phyloP scores from a whole-genome alignment of 2,888 invertebrate genomes.

The Hirudinaria manillensis region DNA sequence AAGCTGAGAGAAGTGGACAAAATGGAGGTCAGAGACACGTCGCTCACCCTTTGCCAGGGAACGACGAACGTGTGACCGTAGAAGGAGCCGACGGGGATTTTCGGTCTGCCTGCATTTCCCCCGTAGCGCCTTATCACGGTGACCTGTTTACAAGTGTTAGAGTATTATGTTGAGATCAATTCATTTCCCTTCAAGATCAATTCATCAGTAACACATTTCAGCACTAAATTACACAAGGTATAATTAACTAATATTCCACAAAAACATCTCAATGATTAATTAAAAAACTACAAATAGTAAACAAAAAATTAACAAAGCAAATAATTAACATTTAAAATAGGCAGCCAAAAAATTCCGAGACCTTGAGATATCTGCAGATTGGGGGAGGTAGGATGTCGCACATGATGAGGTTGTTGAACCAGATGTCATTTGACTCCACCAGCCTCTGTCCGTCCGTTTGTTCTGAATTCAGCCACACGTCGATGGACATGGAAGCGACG shows the following conservation, averaged over 20 bases:
- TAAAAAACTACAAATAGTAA: not conserved
- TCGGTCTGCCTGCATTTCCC: conserved; percentile 80
- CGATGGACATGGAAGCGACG: conserved; percentile 73
- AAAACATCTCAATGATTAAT: not conserved
- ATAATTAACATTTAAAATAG: too few species aligned
- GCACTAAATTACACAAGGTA: not conserved
- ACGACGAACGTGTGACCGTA: conserved; percentile 77
- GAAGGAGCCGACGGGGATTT: conserved; percentile 85
- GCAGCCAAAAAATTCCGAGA: conserved; percentile 47
- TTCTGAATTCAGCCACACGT: conserved; percentile 81
- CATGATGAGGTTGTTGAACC: conserved; percentile 74
- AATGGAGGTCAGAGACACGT: not conserved
- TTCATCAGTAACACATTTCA: not conserved
- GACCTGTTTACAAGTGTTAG: conserved; percentile 67
- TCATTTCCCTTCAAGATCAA: not conserved
- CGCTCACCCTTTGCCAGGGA: conserved; percentile 56
- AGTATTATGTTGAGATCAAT: not conserved
- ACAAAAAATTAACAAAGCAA: not conserved
- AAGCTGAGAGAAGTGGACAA: not conserved
- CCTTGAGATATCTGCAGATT: conserved; percentile 80
- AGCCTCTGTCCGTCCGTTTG: conserved; percentile 77
- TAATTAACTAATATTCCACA: not conserved
- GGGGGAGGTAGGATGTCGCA: conserved; percentile 85
- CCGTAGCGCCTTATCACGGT: conserved; percentile 85
- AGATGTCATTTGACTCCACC: conserved; percentile 79